phyloP scores from a whole-genome alignment of 2,888 invertebrate species.

The Lepidocyrtoides sp. region DNA sequence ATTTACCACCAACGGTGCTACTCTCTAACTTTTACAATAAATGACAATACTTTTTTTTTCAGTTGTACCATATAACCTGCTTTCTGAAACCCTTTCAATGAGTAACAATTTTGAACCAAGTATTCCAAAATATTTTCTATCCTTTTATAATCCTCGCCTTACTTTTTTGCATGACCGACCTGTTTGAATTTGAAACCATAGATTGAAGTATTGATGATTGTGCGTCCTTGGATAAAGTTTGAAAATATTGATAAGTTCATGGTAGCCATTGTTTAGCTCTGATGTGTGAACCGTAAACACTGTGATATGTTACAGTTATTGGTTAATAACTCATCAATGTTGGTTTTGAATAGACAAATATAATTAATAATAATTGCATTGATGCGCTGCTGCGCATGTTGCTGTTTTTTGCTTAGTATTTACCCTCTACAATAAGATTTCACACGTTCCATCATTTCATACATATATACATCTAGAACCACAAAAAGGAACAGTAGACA shows the following conservation, averaged over 20 bases:
- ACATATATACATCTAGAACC: too few species aligned
- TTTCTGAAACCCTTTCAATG: background rate
- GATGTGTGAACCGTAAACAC: background rate
- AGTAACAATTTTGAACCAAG: background rate
- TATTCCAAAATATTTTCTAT: background rate
- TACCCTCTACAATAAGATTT: too few species aligned
- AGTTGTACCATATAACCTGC: slow-evolving; percentile 11
- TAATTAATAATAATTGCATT: too few species aligned
- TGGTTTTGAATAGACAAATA: slow-evolving; percentile 18
- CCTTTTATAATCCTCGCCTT: background rate
- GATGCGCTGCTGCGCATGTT: too few species aligned
- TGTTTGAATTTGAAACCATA: background rate
- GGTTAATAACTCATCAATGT: background rate
- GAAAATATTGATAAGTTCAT: slow-evolving; percentile 7
- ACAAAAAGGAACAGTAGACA: too few species aligned
- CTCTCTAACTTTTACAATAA: background rate
- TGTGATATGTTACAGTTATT: background rate
- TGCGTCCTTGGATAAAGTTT: background rate
- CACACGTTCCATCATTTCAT: too few species aligned
- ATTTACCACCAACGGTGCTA: background rate
- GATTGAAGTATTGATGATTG: background rate
- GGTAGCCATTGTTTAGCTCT: background rate
- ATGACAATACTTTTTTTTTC: background rate
- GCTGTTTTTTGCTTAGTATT: too few species aligned
- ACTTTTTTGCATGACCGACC: slow-evolving; percentile 18